Evolutionary conservation across 64 coral and sea anemone genomes (phyloP).

Genomic region (Dendrophyllia cribrosa): DNA sequence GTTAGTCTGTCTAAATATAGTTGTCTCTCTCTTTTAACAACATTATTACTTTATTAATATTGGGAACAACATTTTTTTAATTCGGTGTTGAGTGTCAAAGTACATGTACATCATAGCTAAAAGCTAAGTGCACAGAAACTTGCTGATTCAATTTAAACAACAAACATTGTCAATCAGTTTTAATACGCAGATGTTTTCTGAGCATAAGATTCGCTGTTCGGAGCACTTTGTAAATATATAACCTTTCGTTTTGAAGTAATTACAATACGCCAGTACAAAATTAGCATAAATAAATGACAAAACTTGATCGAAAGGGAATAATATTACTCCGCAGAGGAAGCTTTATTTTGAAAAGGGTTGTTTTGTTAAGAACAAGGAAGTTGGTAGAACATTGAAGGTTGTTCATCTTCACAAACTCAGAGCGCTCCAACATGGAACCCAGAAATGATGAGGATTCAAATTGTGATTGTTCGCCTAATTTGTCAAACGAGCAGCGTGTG

Average conservation of each 20-base stretch:
- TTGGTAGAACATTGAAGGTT: neutral
- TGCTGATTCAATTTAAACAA: neutral
- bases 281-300: conserved; percentile 18
- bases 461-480: conserved; percentile 48
- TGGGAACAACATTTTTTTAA: too few species aligned
- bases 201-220: neutral
- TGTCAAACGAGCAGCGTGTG: conserved; percentile 38
- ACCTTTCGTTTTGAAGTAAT: neutral
- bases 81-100: too few species aligned
- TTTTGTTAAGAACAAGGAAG: neutral
- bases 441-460: neutral
- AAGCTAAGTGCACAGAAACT: neutral
- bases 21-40: too few species aligned
- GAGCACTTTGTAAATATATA: neutral
- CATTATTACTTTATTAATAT: too few species aligned
- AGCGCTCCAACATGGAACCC: neutral
- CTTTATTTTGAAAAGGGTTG: neutral
- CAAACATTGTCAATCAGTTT: neutral
- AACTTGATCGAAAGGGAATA: neutral
- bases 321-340: neutral
- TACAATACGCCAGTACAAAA: neutral
- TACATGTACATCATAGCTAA: too few species aligned
- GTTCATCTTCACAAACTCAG: too few species aligned
- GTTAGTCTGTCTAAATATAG: too few species aligned
- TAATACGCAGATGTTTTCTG: neutral